Evolutionary conservation across 2,113 vertebrate species (phyloP).

Genomic region (Cnemophilus loriae): DNA sequence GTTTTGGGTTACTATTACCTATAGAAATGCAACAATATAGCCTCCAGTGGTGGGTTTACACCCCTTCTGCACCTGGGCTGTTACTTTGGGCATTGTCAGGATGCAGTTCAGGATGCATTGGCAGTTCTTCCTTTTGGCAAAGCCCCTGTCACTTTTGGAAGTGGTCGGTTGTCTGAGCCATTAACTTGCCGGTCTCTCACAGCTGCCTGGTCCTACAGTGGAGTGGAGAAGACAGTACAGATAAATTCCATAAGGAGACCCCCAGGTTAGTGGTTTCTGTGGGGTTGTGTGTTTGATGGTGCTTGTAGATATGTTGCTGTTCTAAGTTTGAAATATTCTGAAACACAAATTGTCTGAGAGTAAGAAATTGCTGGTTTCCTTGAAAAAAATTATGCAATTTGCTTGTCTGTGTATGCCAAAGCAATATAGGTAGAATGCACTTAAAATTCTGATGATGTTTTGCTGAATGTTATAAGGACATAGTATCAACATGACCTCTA

Average conservation of each 20-base stretch:
- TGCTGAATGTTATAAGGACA: background rate
- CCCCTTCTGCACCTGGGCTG: background rate
- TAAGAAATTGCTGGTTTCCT: background rate
- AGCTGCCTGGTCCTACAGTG: background rate
- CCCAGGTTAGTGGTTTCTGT: background rate
- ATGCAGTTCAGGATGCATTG: too few relatives aligned
- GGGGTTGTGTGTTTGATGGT: background rate
- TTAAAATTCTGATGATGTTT: background rate
- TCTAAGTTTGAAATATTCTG: background rate
- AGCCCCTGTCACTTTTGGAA: fast-evolving
- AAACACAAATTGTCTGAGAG: background rate
- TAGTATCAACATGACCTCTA: background rate
- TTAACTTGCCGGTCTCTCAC: background rate
- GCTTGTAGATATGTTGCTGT: background rate
- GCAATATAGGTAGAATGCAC: background rate
- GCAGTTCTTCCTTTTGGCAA: too few relatives aligned
- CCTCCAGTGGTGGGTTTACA: background rate
- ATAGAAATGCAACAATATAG: background rate
- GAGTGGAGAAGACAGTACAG: background rate
- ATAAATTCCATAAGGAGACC: background rate
- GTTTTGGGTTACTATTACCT: background rate
- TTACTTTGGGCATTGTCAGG: too few relatives aligned
- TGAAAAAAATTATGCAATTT: background rate
- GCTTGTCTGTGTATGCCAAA: background rate
- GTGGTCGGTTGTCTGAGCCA: background rate